Percentiles rank a stretch among this genome's conserved stretches.
These are phyloP conservation scores for Chamaea fasciata DNA, from an alignment of 2,113 vertebrate species.

Conservation along the genomic window DNA sequence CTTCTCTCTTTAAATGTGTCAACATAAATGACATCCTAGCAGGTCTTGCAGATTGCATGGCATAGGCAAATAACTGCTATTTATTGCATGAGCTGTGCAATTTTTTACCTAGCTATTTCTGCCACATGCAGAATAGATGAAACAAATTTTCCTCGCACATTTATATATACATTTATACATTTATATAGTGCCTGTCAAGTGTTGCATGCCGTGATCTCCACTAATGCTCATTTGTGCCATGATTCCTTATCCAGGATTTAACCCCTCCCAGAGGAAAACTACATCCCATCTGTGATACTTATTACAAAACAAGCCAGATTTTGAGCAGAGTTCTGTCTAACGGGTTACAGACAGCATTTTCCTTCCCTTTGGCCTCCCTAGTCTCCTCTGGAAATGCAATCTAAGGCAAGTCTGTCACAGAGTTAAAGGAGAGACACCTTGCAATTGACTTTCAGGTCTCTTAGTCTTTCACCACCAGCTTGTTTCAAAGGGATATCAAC, in stretches of 20 bases:
- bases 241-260: background rate
- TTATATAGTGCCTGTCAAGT: background rate
- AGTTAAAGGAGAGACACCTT: background rate
- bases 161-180: background rate
- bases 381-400: background rate
- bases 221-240: background rate
- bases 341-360: background rate
- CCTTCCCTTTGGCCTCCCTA: background rate
- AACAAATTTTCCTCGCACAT: background rate
- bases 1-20: slow-evolving; percentile 36
- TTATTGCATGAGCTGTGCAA: slow-evolving; percentile 13
- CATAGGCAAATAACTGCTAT: slow-evolving; percentile 48
- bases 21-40: slow-evolving; percentile 43
- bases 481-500: background rate
- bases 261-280: background rate
- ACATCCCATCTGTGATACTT: background rate
- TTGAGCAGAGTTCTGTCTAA: background rate
- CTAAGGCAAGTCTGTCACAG: background rate
- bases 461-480: background rate
- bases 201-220: background rate
- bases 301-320: background rate
- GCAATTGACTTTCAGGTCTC: background rate
- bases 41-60: slow-evolving; percentile 32
- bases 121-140: background rate
- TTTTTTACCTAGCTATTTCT: slow-evolving; percentile 42